These are phyloP conservation scores for Fragariocoptes setiger DNA, from an alignment of 1,140 invertebrate genomes.

Conservation along the genomic window DNA sequence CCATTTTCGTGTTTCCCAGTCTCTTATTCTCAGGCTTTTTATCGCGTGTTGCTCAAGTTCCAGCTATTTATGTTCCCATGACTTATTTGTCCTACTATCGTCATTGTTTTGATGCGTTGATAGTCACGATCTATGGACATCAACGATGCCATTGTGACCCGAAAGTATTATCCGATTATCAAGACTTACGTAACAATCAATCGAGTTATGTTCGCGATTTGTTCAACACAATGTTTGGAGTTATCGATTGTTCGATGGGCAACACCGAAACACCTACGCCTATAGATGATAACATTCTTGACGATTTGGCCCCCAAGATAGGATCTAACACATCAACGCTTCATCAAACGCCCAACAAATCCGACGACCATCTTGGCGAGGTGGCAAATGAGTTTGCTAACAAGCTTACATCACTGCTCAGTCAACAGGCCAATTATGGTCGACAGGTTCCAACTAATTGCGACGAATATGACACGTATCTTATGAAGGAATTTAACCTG, in stretches of 20 bases:
- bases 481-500: background rate
- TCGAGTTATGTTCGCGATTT: background rate
- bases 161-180: background rate
- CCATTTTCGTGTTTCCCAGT: conserved; percentile 54
- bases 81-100: conserved; percentile 58
- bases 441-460: background rate
- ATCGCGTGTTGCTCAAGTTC: conserved; percentile 69
- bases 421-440: background rate
- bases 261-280: background rate
- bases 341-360: background rate
- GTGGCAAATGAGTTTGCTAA: background rate
- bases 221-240: background rate
- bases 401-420: background rate
- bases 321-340: background rate
- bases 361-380: background rate
- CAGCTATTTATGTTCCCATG: conserved; percentile 26
- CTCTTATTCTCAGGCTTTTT: conserved; percentile 66
- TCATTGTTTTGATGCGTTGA: conserved; percentile 62
- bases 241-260: background rate
- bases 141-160: conserved; percentile 24
- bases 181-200: background rate
- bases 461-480: background rate
- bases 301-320: background rate
- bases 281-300: background rate
- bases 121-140: conserved; percentile 66